Percentiles rank a stretch among this genome's conserved stretches.
Conservation (phyloP, 2,888 invertebrate genomes). For the Conops quadrifasciatus region DNA sequence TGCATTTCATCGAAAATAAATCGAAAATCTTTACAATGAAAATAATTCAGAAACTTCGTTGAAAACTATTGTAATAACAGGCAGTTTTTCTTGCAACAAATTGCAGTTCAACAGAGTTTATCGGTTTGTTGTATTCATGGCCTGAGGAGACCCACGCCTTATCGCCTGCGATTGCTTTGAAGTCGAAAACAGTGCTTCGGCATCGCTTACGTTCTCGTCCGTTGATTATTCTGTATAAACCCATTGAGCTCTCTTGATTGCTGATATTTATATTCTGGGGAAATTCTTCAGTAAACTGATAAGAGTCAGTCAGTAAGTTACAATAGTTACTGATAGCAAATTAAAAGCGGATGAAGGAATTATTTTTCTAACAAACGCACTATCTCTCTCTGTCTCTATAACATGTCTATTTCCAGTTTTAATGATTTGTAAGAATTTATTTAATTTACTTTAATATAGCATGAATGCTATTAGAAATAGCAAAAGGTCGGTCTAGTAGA, state of each 20-base stretch:
- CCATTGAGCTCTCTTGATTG: neutral
- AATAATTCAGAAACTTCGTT: neutral
- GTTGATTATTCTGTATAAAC: neutral
- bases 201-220: too few relatives aligned
- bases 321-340: neutral
- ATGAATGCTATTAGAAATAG: too few relatives aligned
- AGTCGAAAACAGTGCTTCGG: neutral
- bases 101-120: slow-evolving; percentile 11
- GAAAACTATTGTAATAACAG: neutral
- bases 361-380: too few relatives aligned
- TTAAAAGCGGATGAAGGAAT: neutral
- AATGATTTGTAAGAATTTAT: too few relatives aligned
- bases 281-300: neutral
- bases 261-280: neutral
- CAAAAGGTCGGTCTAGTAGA: too few relatives aligned
- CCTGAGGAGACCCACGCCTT: neutral
- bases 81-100: neutral
- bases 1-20: neutral
- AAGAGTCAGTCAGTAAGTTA: neutral
- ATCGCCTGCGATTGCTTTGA: slow-evolving; percentile 4
- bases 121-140: slow-evolving; percentile 2
- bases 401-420: too few relatives aligned
- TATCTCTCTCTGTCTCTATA: too few relatives aligned
- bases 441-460: too few relatives aligned
- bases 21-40: too few relatives aligned